Conservation (phyloP, 2,888 invertebrate genomes). For the Leucozona laternaria region DNA sequence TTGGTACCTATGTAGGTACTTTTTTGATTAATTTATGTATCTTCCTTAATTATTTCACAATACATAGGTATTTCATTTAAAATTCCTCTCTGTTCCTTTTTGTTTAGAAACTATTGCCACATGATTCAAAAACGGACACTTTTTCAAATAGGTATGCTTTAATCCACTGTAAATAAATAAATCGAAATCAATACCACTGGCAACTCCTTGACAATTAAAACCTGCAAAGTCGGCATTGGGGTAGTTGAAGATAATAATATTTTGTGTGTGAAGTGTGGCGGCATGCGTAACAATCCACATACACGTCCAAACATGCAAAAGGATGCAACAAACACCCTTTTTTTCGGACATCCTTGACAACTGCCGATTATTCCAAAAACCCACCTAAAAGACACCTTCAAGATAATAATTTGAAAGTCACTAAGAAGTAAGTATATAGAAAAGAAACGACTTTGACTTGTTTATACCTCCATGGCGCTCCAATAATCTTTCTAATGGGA, state of each 20-base stretch:
- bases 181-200: slow-evolving; percentile 16
- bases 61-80: too few relatives aligned
- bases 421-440: not conserved
- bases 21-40: too few relatives aligned
- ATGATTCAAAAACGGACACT: too few relatives aligned
- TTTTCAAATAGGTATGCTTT: too few relatives aligned
- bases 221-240: slow-evolving; percentile 48
- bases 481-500: slow-evolving; percentile 46
- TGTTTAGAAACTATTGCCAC: too few relatives aligned
- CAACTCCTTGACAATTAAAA: slow-evolving; percentile 57
- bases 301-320: slow-evolving; percentile 63
- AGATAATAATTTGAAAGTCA: not conserved
- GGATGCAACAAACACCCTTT: slow-evolving; percentile 49
- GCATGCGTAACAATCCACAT: slow-evolving; percentile 76
- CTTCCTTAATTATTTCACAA: too few relatives aligned
- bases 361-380: not conserved
- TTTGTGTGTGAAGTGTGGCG: slow-evolving; percentile 53
- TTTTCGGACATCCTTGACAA: slow-evolving; percentile 1
- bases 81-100: too few relatives aligned
- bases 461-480: slow-evolving; percentile 25
- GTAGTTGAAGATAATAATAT: slow-evolving; percentile 17
- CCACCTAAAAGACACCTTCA: not conserved
- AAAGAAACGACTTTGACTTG: slow-evolving; percentile 21
- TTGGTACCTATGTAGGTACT: too few relatives aligned
- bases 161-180: too few relatives aligned